Conservation (phyloP, 2,888 invertebrate genomes). For the Bruchidius siliquastri region DNA sequence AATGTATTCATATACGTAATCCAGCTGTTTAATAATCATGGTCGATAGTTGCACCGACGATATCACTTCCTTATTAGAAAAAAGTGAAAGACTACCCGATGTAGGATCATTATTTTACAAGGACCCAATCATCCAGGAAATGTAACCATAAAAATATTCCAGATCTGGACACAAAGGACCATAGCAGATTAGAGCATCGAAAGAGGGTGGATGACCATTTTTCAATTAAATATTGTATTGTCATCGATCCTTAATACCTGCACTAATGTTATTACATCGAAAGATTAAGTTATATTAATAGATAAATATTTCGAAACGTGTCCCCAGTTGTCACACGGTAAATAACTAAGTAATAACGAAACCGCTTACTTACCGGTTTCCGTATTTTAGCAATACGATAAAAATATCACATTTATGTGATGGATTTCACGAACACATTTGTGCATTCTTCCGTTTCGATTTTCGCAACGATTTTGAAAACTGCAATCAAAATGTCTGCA, state of each 20-base stretch:
- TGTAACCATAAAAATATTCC: too few species aligned
- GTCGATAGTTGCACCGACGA: neutral
- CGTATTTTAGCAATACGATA: neutral
- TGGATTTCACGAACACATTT: neutral
- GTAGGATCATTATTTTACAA: neutral
- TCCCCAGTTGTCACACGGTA: too few species aligned
- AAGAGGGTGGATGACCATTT: too few species aligned
- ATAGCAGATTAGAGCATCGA: too few species aligned
- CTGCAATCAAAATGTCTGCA: neutral
- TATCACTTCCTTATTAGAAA: neutral
- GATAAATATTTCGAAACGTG: too few species aligned
- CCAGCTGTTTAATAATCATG: neutral
- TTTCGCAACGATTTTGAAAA: neutral
- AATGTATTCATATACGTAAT: neutral
- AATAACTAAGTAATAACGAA: neutral
- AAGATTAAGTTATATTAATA: too few species aligned
- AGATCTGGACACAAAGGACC: too few species aligned
- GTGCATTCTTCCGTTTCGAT: neutral
- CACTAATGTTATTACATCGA: too few species aligned
- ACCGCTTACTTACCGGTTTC: neutral
- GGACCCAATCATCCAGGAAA: too few species aligned
- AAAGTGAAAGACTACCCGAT: neutral
- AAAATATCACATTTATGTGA: neutral
- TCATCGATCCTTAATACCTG: too few species aligned
- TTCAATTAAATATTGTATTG: too few species aligned